Evolutionary conservation across 2,888 invertebrate species (phyloP), one percentile per base, ranked within the genome.

Genomic region (Anaspis maculata): DNA sequence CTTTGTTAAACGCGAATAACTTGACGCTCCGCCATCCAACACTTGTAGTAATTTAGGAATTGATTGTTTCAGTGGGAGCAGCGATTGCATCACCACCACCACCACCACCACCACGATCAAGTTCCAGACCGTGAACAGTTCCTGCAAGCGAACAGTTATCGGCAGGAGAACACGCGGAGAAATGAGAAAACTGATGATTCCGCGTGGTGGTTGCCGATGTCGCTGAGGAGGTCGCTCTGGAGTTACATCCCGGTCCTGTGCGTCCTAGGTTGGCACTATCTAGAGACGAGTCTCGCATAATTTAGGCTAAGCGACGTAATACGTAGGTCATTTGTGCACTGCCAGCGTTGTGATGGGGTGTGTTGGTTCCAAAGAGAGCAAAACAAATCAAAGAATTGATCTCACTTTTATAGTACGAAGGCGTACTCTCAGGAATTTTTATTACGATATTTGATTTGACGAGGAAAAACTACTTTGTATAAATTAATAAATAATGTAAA

Each of bases 191-290:
- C n/a, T n/a, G n/a, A n/a, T n/a, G n/a, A n/a, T n/a, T n/a, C n/a
- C n/a, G n/a, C n/a, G n/a, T n/a, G n/a, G n/a, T n/a, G n/a, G n/a
- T n/a, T n/a, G n/a, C n/a, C n/a, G n/a, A n/a, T n/a, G n/a, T n/a
- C n/a, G n/a, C n/a, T 45, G 48, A 24, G 24, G 46, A 14, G 21
- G 30, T 38, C 34, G 27, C 30, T 33, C 48, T 52, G 76, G 64
- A 77, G 76, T 2, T 77, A 76, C 3, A 73, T 38, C 19, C 38
- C 38, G 21, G 27, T 77, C 15, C 67, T 77, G 32, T 70, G 77
- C 54, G 67, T 77, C 59, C 67, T 77, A 3, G 77, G 77, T 7
- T 77, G 77, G 77, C 74, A 73, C 49, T 59, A 77, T 25, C 68
- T 77, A 42, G 72, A 69, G 63, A 35, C 27, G 76, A 73, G 74